Evolutionary conservation across 2,888 invertebrate species (phyloP).

Genomic region (Pseudococcus jackbeardsleyi): DNA sequence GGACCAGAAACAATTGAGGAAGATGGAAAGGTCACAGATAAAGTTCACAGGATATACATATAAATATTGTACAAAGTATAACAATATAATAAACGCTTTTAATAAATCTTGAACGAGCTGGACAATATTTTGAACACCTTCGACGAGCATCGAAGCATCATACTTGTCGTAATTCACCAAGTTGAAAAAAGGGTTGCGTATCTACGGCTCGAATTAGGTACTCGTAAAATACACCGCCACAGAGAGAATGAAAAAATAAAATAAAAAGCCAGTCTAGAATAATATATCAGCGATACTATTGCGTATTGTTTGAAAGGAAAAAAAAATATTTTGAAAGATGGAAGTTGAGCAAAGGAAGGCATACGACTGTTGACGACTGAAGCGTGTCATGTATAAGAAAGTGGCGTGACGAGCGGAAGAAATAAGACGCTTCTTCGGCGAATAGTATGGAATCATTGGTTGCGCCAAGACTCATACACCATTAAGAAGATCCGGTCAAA

Average conservation of each 20-base stretch:
- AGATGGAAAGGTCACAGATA: background rate
- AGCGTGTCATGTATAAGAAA: conserved; percentile 57
- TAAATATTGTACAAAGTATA: background rate
- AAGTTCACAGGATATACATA: too few relatives aligned
- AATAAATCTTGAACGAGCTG: background rate
- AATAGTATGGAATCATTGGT: conserved; percentile 48
- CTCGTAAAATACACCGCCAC: background rate
- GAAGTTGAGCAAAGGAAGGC: conserved; percentile 57
- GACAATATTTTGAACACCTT: background rate
- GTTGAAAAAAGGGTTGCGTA: background rate
- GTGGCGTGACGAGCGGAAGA: conserved; percentile 60
- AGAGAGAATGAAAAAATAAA: background rate
- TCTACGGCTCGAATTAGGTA: background rate
- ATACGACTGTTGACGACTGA: conserved; percentile 58
- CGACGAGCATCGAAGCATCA: background rate
- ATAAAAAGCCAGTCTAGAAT: background rate
- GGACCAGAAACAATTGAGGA: background rate
- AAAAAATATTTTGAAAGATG: conserved; percentile 57
- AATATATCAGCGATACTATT: conserved; percentile 40
- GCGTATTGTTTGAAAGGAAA: conserved; percentile 42
- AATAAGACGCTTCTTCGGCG: conserved; percentile 48
- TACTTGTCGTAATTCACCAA: conserved; percentile 9
- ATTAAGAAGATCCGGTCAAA: conserved; percentile 57
- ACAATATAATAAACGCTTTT: background rate
- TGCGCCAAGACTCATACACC: conserved; percentile 58